phyloP scores from a whole-genome alignment of 2,797 vertebrate genomes.

The Enteromius paludinosus region DNA sequence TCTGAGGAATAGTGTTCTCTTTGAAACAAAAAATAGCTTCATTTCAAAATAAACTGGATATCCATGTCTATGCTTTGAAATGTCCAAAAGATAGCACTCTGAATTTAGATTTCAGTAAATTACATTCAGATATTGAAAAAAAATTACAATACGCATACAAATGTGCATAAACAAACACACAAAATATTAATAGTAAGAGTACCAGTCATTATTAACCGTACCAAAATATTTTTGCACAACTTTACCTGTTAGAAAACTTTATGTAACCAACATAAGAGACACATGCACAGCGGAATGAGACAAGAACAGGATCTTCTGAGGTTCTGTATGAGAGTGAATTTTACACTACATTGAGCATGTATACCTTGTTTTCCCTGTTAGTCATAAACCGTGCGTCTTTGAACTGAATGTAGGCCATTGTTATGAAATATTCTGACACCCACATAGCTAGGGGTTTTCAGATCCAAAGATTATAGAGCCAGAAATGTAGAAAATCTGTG shows the following conservation, averaged over 20 bases:
- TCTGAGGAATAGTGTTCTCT: constrained; percentile 62
- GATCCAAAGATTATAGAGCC: not conserved
- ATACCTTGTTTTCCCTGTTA: constrained; percentile 18
- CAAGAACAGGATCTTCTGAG: not conserved
- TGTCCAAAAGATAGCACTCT: constrained; percentile 46
- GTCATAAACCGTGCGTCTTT: not conserved
- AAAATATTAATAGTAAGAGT: constrained; percentile 36
- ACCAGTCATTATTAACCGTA: constrained; percentile 38
- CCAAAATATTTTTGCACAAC: constrained; percentile 43
- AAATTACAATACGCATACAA: constrained; percentile 37
- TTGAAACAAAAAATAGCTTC: constrained; percentile 49
- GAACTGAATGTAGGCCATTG: constrained; percentile 1
- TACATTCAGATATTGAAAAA: constrained; percentile 41
- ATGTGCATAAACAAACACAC: constrained; percentile 40
- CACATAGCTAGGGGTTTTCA: constrained; percentile 1
- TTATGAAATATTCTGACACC: constrained; percentile 1
- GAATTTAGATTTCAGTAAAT: constrained; percentile 30
- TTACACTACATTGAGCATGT: constrained; percentile 4
- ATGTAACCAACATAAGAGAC: constrained; percentile 1
- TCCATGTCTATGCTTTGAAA: constrained; percentile 25
- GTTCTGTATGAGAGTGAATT: constrained; percentile 14
- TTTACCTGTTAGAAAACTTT: constrained; percentile 29
- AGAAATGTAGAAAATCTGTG: not conserved
- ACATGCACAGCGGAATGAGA: constrained; percentile 8
- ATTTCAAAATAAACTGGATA: constrained; percentile 44